Conservation (phyloP, 2,888 invertebrate genomes). For the Tethea ocularis region DNA sequence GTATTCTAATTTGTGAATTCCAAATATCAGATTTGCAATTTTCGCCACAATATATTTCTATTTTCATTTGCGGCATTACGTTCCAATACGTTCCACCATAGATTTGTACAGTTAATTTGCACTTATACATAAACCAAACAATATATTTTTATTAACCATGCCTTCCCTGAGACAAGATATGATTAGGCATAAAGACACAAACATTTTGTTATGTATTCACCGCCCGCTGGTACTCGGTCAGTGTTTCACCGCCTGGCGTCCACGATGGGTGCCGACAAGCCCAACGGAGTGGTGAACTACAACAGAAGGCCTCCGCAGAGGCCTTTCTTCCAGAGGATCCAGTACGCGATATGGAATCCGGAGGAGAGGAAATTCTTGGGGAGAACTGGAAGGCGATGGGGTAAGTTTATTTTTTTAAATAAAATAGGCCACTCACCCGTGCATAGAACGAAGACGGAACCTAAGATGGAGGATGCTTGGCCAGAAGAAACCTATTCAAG, state of each 20-base stretch:
- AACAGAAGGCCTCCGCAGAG: constrained; percentile 67
- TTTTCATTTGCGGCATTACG: too few relatives aligned
- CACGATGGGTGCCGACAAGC: constrained; percentile 74
- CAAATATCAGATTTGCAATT: too few relatives aligned
- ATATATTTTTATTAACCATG: not conserved
- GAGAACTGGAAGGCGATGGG: constrained; percentile 86
- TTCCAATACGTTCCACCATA: too few relatives aligned
- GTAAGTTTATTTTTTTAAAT: constrained; percentile 69
- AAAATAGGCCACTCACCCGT: too few relatives aligned
- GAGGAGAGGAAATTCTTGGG: constrained; percentile 85
- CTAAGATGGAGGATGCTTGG: too few relatives aligned
- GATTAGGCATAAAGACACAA: not conserved
- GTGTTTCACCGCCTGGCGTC: constrained; percentile 13
- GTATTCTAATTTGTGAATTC: too few relatives aligned
- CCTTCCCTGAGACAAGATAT: not conserved
- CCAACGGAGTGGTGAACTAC: constrained; percentile 71
- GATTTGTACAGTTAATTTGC: not conserved
- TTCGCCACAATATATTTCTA: too few relatives aligned
- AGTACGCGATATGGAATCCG: constrained; percentile 84
- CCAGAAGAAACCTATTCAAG: too few relatives aligned
- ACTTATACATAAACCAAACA: too few relatives aligned
- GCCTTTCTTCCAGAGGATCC: constrained; percentile 64
- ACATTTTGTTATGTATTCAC: not conserved
- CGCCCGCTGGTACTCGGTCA: not conserved
- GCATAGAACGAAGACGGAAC: too few relatives aligned